These are phyloP conservation scores for Dolichomitus sp. DNA, from an alignment of 2,888 invertebrate species.

Conservation along the genomic window DNA sequence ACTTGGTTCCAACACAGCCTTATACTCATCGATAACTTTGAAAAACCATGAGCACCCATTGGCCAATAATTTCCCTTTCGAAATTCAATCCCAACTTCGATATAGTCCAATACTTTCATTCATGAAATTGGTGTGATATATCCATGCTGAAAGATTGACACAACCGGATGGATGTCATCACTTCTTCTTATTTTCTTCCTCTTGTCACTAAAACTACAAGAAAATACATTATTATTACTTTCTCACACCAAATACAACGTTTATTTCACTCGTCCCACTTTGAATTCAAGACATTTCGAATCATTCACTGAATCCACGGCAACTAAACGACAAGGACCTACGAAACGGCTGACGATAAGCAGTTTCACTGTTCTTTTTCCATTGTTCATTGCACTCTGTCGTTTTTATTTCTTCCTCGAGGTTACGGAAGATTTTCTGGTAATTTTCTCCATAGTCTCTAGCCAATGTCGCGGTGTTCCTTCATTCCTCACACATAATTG, in stretches of 20 bases:
- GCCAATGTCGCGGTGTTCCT: not conserved
- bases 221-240: too few relatives aligned
- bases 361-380: not conserved
- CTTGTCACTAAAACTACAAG: too few relatives aligned
- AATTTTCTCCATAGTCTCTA: slow-evolving; percentile 10
- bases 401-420: not conserved
- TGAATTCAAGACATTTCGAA: too few relatives aligned
- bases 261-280: too few relatives aligned
- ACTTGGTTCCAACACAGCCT: slow-evolving; percentile 4
- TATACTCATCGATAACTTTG: not conserved
- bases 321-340: too few relatives aligned
- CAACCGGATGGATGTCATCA: too few relatives aligned
- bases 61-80: not conserved
- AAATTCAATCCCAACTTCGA: not conserved
- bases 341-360: not conserved
- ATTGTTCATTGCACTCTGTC: not conserved
- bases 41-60: not conserved
- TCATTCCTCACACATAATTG: not conserved
- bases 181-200: too few relatives aligned
- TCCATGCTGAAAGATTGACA: not conserved
- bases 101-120: slow-evolving; percentile 32
- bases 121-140: slow-evolving; percentile 6
- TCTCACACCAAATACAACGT: too few relatives aligned
- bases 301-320: too few relatives aligned
- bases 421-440: not conserved